Conservation (phyloP, 2,888 invertebrate species). For the Orthonevra nobilis region DNA sequence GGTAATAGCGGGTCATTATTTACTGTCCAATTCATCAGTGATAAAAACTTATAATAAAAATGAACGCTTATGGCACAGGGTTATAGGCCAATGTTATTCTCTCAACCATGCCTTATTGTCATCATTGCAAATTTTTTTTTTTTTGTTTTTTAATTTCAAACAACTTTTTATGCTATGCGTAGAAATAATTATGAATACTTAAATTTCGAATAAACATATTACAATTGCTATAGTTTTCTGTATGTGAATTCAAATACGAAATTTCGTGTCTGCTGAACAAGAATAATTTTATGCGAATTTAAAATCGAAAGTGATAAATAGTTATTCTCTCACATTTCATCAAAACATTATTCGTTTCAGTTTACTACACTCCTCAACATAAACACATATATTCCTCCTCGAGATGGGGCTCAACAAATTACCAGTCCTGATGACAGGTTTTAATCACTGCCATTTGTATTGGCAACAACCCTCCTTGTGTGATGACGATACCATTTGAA, state of each 20-base stretch:
- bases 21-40: not conserved
- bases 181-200: too few species aligned
- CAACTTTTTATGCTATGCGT: too few species aligned
- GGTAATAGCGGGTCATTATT: not conserved
- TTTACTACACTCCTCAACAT: too few species aligned
- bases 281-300: too few species aligned
- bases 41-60: not conserved
- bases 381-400: conserved; percentile 9
- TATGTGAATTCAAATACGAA: too few species aligned
- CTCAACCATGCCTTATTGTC: too few species aligned
- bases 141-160: not conserved
- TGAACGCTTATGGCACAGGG: too few species aligned
- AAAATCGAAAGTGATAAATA: conserved; percentile 22
- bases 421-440: conserved; percentile 46
- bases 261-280: not conserved
- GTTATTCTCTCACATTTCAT: conserved; percentile 19
- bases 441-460: conserved; percentile 53
- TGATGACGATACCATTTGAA: conserved; percentile 19
- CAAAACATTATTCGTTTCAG: conserved; percentile 3
- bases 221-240: too few species aligned
- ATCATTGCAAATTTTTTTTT: not conserved
- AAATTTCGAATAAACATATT: too few species aligned
- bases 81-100: too few species aligned
- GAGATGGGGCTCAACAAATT: conserved; percentile 29
- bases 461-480: conserved; percentile 26